Percentiles rank a stretch among this genome's conserved stretches.
phyloP scores from a whole-genome alignment of 53 echinoderm and acorn worm species.

The Temnopleurus reevesii region DNA sequence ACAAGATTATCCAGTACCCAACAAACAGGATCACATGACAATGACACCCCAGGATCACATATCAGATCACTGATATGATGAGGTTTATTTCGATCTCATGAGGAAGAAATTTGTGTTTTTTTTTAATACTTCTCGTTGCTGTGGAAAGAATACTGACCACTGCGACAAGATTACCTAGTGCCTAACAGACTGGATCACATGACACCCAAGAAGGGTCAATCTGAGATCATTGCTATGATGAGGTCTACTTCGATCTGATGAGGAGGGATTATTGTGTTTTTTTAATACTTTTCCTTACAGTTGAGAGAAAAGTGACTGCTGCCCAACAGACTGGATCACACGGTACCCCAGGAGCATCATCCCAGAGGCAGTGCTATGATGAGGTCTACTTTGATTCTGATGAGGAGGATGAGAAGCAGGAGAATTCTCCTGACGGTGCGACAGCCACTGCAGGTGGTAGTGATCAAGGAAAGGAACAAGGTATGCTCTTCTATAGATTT shows the following conservation, averaged over 20 bases:
- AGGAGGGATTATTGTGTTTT: too few relatives aligned
- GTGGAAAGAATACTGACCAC: constrained; percentile 6
- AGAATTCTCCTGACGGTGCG: constrained; percentile 25
- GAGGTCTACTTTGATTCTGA: constrained; percentile 99
- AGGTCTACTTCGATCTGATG: too few relatives aligned
- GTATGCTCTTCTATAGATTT: constrained; percentile 14
- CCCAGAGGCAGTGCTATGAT: constrained; percentile 73
- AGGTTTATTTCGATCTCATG: too few relatives aligned
- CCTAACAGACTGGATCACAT: too few relatives aligned
- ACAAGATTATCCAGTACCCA: too few relatives aligned
- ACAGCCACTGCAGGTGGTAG: not conserved
- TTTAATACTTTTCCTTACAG: not conserved
- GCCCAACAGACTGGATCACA: not conserved
- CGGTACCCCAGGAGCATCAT: not conserved
- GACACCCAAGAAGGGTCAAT: too few relatives aligned
- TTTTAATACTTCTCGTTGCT: not conserved
- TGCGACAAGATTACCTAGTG: too few relatives aligned
- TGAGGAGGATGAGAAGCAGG: constrained; percentile 60
- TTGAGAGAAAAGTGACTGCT: constrained; percentile 2
- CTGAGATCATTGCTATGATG: too few relatives aligned
- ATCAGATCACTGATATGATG: too few relatives aligned
- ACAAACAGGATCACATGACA: too few relatives aligned
- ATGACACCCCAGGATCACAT: too few relatives aligned
- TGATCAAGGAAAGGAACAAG: constrained; percentile 10
- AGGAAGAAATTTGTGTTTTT: too few relatives aligned